Conservation (phyloP, 2,797 vertebrate species). For the Pogoniulus pusillus region DNA sequence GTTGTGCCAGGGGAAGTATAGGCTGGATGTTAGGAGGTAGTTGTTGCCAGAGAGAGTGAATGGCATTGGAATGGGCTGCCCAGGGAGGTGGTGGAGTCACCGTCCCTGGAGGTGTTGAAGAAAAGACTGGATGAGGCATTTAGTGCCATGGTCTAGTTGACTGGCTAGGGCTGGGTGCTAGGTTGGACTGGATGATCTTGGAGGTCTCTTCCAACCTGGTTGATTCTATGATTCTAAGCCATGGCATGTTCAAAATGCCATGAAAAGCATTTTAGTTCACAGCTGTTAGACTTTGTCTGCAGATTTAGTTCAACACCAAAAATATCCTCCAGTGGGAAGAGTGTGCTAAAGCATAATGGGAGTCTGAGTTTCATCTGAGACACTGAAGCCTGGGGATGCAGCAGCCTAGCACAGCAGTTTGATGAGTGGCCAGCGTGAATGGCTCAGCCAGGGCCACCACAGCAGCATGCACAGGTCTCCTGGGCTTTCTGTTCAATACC, state of each 20-base stretch:
- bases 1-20: no score
- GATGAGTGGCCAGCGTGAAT: rapidly evolving
- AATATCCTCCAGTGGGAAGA: background rate
- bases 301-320: background rate
- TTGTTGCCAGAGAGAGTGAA: no score
- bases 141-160: no score
- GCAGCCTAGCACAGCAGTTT: background rate
- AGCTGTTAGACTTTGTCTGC: background rate
- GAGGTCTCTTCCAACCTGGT: no score
- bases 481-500: background rate
- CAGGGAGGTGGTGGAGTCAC: no score
- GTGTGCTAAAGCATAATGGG: background rate
- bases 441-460: background rate
- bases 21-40: no score
- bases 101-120: no score
- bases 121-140: no score
- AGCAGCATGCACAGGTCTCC: background rate
- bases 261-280: background rate
- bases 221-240: no score
- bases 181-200: no score
- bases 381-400: background rate
- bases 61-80: no score
- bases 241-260: background rate
- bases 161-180: no score
- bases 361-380: background rate